A percentile compares a stretch with the other conserved stretches of the same genome.
Conservation (phyloP, 1,140 invertebrate species). For the Sycophila sp. region DNA sequence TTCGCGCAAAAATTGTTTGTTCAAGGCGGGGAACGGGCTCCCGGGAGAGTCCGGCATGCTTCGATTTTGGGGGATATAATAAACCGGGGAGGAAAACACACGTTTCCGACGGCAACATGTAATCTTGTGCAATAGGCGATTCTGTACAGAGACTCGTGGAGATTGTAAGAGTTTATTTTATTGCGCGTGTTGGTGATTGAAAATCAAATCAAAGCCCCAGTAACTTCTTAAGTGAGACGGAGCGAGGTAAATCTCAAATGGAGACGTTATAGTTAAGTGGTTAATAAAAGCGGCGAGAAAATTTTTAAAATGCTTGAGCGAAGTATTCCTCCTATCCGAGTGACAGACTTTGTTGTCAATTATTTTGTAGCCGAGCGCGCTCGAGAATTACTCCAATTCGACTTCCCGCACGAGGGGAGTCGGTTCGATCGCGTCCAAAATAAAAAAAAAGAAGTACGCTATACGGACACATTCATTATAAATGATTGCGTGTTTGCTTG, state of each 20-base stretch:
- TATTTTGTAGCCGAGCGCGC: slow-evolving; percentile 49
- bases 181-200: slow-evolving; percentile 3
- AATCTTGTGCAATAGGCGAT: slow-evolving; percentile 10
- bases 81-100: not conserved
- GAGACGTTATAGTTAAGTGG: too few relatives aligned
- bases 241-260: too few relatives aligned
- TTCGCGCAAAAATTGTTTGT: too few relatives aligned
- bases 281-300: too few relatives aligned
- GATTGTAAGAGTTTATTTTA: slow-evolving; percentile 17
- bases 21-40: too few relatives aligned
- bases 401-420: not conserved
- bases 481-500: not conserved
- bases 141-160: slow-evolving; percentile 13
- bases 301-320: not conserved
- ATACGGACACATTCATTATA: not conserved
- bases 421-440: not conserved
- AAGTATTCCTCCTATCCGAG: slow-evolving; percentile 11
- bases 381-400: not conserved
- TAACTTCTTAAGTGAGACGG: not conserved
- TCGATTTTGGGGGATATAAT: slow-evolving; percentile 10
- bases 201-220: not conserved
- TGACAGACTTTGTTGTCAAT: slow-evolving; percentile 54
- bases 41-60: too few relatives aligned
- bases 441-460: not conserved
- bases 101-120: slow-evolving; percentile 12